A percentile compares a stretch with the other conserved stretches of the same genome.
These are phyloP conservation scores for Acrocera orbiculus DNA, from an alignment of 2,888 invertebrate species.

Conservation along the genomic window DNA sequence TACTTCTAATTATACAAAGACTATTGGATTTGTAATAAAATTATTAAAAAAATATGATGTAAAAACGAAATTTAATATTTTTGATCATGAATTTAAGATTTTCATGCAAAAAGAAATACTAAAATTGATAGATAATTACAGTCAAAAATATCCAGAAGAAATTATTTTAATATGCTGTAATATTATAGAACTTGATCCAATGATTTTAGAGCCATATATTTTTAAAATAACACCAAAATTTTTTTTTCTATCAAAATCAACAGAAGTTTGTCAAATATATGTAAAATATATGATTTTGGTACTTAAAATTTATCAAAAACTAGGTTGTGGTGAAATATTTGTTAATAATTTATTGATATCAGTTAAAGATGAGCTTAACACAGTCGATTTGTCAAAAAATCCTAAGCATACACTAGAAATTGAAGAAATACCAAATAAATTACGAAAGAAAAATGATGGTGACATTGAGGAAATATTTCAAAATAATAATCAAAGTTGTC, in stretches of 20 bases:
- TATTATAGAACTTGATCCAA: slow-evolving; percentile 23
- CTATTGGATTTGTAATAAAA: slow-evolving; percentile 19
- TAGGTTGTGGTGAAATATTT: slow-evolving; percentile 25
- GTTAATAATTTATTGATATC: slow-evolving; percentile 21
- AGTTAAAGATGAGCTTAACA: slow-evolving; percentile 18
- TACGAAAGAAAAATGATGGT: background rate
- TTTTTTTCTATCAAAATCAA: background rate
- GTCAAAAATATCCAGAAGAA: slow-evolving; percentile 14
- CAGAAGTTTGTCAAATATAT: slow-evolving; percentile 16
- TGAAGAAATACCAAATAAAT: background rate
- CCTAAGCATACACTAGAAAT: slow-evolving; percentile 12
- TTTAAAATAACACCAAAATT: background rate
- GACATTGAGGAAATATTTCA: too few relatives aligned
- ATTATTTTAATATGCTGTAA: slow-evolving; percentile 22
- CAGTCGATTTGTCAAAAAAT: slow-evolving; percentile 11
- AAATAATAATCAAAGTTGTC: too few relatives aligned
- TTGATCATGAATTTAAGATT: background rate
- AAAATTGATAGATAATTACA: slow-evolving; percentile 9
- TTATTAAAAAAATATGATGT: slow-evolving; percentile 23
- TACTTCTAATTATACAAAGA: slow-evolving; percentile 14
- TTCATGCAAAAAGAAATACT: slow-evolving; percentile 15
- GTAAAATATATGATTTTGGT: slow-evolving; percentile 21
- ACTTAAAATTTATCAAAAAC: slow-evolving; percentile 25
- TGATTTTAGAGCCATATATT: slow-evolving; percentile 18
- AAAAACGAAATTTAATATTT: slow-evolving; percentile 14